Evolutionary conservation across 2,797 vertebrate species (phyloP).

Genomic region (Trachops cirrhosus): DNA sequence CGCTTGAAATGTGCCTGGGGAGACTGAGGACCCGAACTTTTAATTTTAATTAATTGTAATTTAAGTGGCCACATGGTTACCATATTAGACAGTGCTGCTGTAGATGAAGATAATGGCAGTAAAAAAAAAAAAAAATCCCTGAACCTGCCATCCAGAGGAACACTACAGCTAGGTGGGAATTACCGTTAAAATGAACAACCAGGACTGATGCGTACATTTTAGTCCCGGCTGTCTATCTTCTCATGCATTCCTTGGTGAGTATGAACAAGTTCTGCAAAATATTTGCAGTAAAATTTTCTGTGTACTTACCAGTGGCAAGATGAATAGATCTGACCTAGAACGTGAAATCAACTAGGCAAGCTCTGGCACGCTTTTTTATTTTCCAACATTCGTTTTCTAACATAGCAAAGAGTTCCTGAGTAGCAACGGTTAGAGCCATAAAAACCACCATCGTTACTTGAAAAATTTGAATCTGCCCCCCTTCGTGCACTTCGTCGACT

Average conservation of each 20-base stretch:
- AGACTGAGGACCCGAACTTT: background rate
- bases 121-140: background rate
- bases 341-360: background rate
- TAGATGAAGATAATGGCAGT: background rate
- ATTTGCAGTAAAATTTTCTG: background rate
- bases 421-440: background rate
- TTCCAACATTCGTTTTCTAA: background rate
- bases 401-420: background rate
- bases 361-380: background rate
- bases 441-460: background rate
- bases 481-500: background rate
- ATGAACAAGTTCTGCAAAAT: background rate
- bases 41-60: conserved; percentile 56
- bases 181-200: background rate
- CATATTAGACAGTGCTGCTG: background rate
- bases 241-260: background rate
- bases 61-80: conserved; percentile 7
- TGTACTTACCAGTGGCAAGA: background rate
- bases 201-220: background rate
- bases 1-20: background rate
- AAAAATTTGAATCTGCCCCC: background rate
- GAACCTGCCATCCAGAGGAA: background rate
- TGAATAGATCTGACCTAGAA: background rate
- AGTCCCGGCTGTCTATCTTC: background rate
- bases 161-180: background rate